Conservation (phyloP, 2,113 vertebrate genomes). For the Odobenus rosmarus region DNA sequence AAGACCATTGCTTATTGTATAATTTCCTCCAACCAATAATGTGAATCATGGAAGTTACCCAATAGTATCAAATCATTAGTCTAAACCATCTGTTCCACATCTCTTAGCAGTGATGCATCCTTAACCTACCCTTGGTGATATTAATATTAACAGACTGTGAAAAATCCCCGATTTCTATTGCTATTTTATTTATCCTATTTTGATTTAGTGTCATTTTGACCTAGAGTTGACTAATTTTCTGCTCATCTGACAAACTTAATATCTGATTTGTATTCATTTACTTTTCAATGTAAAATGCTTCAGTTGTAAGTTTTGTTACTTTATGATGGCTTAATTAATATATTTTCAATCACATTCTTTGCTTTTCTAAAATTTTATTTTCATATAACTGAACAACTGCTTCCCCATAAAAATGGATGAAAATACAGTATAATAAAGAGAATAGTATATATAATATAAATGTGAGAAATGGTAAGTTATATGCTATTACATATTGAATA, state of each 20-base stretch:
- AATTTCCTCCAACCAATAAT: conserved; percentile 48
- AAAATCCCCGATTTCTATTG: conserved; percentile 44
- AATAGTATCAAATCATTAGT: conserved; percentile 57
- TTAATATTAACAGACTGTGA: conserved; percentile 50
- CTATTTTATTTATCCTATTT: conserved; percentile 53
- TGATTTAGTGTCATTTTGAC: conserved; percentile 34
- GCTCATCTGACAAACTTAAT: conserved; percentile 33
- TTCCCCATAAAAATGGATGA: not conserved
- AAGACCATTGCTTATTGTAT: conserved; percentile 27
- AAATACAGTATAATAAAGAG: not conserved
- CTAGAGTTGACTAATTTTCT: conserved; percentile 51
- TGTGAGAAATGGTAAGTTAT: not conserved
- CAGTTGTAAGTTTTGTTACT: not conserved
- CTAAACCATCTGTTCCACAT: conserved; percentile 52
- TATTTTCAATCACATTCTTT: not conserved
- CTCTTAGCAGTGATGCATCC: conserved; percentile 12
- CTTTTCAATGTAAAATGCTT: conserved; percentile 48
- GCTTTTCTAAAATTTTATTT: conserved; percentile 12
- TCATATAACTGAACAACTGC: not conserved
- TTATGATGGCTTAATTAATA: conserved; percentile 26
- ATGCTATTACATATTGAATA: not conserved
- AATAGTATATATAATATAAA: not conserved
- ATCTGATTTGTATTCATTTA: conserved; percentile 55
- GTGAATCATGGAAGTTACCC: conserved; percentile 49
- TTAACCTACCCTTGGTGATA: conserved; percentile 40